Evolutionary conservation across 1,140 invertebrate genomes (phyloP), one percentile per base, ranked within the genome.

Genomic region (Apis florea): DNA sequence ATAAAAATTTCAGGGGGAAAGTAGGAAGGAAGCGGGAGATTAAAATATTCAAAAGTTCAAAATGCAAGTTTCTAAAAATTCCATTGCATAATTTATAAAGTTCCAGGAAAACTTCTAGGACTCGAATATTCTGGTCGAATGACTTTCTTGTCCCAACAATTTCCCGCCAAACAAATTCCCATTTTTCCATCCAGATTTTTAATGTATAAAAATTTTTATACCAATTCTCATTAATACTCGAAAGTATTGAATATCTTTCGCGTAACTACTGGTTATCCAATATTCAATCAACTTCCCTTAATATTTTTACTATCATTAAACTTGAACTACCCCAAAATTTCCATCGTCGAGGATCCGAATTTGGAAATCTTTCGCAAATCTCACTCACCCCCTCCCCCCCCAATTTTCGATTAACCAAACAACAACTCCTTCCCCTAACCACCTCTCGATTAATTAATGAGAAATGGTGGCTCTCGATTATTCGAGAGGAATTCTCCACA

Each of bases 391-490:
- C 10, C 49, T 56, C 0, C 19, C 21, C 12, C 4, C 66, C 51
- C 26, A 6, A 40, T 40, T 5, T 5, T 40, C 31, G 31, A 40
- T 40, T 40, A 40, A 40, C 31, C 31, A 40, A 40, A 40, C 31
- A 40, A 40, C 31, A 40, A 0, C 31, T 6, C 31, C 31, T 40
- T 5, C 31, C 31, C 31, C 31, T 40, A 40, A 1, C 24, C 51
- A 26, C 64, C 6, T 1, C 31, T 13, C 24, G 64, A 58, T 81
- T 75, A 75, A 75, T 81, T 74, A 81, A 81, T 63, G 63, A 67
- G 68, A 58, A 81, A 81, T 74, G 53, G 63, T 67, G 47, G 40
- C 53, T 26, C 49, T 81, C 53, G 79, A 81, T 81, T 81, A 75
- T 81, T 75, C 79, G 31, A 19, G 10, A 8, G 40, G 53, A 66